These are phyloP conservation scores for Iselma pallidipennis DNA, from an alignment of 2,888 invertebrate genomes.

Conservation along the genomic window DNA sequence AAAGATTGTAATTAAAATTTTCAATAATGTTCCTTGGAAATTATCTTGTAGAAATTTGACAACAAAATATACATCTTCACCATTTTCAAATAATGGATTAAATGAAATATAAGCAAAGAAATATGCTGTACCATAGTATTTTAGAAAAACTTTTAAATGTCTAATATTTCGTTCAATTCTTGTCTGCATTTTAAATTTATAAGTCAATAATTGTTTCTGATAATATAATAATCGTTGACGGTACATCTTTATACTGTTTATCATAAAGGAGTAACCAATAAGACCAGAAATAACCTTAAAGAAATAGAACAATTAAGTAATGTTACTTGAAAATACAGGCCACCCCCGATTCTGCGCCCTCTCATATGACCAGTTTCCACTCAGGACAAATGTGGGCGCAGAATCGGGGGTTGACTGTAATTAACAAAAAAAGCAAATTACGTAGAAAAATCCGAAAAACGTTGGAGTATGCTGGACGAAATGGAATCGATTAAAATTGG, in stretches of 20 bases:
- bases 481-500: background rate
- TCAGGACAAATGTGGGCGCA: too few species aligned
- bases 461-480: background rate
- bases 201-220: background rate
- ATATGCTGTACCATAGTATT: background rate
- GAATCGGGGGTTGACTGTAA: too few species aligned
- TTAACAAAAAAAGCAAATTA: too few species aligned
- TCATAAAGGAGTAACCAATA: background rate
- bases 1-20: background rate
- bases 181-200: background rate
- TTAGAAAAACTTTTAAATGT: background rate
- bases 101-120: background rate
- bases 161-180: background rate
- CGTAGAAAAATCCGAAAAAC: background rate
- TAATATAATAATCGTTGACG: background rate
- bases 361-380: too few species aligned
- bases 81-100: background rate
- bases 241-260: background rate
- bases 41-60: background rate
- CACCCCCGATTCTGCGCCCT: too few species aligned
- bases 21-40: background rate
- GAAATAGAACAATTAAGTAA: too few species aligned
- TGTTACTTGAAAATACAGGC: too few species aligned
- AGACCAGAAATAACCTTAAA: too few species aligned
- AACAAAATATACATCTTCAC: background rate